These are phyloP conservation scores for Cnemophilus loriae DNA, from an alignment of 2,113 vertebrate species.

Conservation along the genomic window DNA sequence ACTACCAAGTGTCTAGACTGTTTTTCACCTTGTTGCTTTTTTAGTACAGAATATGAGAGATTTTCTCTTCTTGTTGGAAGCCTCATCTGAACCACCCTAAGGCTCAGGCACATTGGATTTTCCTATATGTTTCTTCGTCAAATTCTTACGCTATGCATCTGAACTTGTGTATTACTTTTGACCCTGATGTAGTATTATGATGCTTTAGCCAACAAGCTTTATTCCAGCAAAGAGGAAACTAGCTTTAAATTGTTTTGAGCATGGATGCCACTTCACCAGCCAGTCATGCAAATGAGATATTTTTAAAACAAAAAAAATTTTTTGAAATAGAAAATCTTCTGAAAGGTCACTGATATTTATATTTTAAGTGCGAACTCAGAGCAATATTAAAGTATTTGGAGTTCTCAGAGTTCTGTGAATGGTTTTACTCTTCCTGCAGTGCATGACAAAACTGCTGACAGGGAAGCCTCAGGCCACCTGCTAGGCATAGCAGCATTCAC, in stretches of 20 bases:
- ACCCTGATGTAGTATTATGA: not conserved
- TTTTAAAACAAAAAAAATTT: not conserved
- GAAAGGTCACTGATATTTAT: conserved; percentile 37
- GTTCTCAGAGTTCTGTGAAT: conserved; percentile 30
- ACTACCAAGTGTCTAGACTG: not conserved
- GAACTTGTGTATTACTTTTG: not conserved
- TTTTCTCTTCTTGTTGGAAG: not conserved
- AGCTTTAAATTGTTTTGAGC: not conserved
- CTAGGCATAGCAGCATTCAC: conserved; percentile 44
- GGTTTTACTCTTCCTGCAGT: conserved; percentile 37
- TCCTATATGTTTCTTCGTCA: not conserved
- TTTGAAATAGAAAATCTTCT: not conserved
- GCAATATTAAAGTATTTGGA: conserved; percentile 16
- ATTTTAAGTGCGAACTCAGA: conserved; percentile 14
- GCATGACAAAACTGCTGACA: conserved; percentile 58
- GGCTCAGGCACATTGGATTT: not conserved
- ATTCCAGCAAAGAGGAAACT: not conserved
- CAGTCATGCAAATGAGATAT: not conserved
- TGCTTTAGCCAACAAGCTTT: not conserved
- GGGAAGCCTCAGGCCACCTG: conserved; percentile 45
- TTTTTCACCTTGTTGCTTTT: not conserved
- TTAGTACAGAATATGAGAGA: not conserved
- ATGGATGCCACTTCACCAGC: not conserved
- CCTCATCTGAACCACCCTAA: not conserved
- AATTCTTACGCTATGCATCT: not conserved